A percentile compares a stretch with the other conserved stretches of the same genome.
These are phyloP conservation scores for Eretmocerus hayati DNA, from an alignment of 2,888 invertebrate genomes.

Conservation along the genomic window DNA sequence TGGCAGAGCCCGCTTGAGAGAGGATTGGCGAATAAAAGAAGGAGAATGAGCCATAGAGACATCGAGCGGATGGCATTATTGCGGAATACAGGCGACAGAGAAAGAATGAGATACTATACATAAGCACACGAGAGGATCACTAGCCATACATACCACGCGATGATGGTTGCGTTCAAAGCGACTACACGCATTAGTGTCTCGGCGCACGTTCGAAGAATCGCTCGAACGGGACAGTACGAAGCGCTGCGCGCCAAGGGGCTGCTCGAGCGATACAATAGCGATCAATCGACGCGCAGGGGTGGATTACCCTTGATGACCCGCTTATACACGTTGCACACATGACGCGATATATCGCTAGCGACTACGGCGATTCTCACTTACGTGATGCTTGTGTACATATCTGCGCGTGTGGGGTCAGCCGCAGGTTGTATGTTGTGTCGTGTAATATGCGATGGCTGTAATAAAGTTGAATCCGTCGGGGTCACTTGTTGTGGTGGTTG, in stretches of 20 bases:
- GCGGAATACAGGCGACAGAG: background rate
- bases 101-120: background rate
- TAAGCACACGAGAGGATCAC: background rate
- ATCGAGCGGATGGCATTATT: background rate
- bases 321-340: slow-evolving; percentile 26
- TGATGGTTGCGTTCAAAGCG: background rate
- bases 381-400: too few relatives aligned
- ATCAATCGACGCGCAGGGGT: slow-evolving; percentile 38
- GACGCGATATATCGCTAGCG: too few relatives aligned
- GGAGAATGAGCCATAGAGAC: too few relatives aligned
- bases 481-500: too few relatives aligned
- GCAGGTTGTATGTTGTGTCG: too few relatives aligned
- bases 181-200: slow-evolving; percentile 11
- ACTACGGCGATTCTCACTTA: too few relatives aligned
- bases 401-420: too few relatives aligned
- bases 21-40: too few relatives aligned
- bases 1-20: background rate
- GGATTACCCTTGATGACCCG: too few relatives aligned
- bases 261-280: slow-evolving; percentile 38
- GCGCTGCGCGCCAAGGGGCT: slow-evolving; percentile 15
- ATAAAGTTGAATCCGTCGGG: too few relatives aligned
- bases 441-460: too few relatives aligned
- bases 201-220: slow-evolving; percentile 19
- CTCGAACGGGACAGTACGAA: slow-evolving; percentile 14
- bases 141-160: too few relatives aligned